Evolutionary conservation across 2,888 invertebrate genomes (phyloP), one percentile per base, ranked within the genome.

Genomic region (Cephus rjabovi): DNA sequence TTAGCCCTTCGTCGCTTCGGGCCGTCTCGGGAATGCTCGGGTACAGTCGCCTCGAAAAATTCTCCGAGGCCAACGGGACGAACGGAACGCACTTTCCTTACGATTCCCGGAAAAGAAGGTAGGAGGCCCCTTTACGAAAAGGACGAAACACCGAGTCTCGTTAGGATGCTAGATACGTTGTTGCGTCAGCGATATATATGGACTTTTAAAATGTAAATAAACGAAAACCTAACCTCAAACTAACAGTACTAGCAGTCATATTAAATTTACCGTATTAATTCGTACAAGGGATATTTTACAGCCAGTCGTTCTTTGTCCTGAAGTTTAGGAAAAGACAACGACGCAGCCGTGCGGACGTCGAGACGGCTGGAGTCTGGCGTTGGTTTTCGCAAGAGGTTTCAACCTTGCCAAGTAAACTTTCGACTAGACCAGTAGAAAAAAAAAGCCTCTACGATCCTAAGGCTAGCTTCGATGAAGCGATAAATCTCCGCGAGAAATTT

Each of bases 1-100:
- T 82, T 82, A 82, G 82, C 82, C 83, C 83, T 83, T 82, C 83
- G 82, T 81, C 79, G 81, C 83, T 83, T 81, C 81, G 83, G 84
- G 77, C 80, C 77, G 78, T 80, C 80, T 82, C 81, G 80, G 80
- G 82, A 84, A 82, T 82, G 78, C 81, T 83, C 81, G 79, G 79
- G 83, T 84, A 84, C 83, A 84, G 73, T 79, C 74, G 73, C 30
- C 12, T 56, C 77, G 79, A 82, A 83, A 83, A 75, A 71, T 68
- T 73, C 35, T 35, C 71, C 71, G 71, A 71, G 71, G 31, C 33
- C 33, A 31, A 71, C 71, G 71, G 3, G 33, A 12, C 31, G 31
- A 23, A 71, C 71, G 71, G 31, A 15, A 23, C 71, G 71, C 33
- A 34, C 71, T 31, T 34, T 71, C 71, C 71, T 15, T 6, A 23